Percentiles rank a stretch among this genome's conserved stretches.
phyloP scores from a whole-genome alignment of 2,113 vertebrate genomes.

The Sceloporus undulatus region DNA sequence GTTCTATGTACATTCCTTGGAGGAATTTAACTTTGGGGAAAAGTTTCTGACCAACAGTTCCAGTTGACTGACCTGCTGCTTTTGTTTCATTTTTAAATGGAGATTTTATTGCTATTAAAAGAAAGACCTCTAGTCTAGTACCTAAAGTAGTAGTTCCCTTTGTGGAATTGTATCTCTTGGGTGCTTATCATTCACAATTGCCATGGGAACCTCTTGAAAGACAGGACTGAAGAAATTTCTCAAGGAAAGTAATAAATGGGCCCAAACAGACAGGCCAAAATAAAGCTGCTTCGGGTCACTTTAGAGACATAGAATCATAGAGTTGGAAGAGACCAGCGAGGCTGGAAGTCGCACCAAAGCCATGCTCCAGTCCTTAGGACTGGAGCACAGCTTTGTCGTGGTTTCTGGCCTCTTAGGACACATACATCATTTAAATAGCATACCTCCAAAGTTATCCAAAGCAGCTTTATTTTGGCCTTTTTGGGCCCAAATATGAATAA shows the following conservation, averaged over 20 bases:
- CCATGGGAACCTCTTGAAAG: neutral
- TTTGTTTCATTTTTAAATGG: neutral
- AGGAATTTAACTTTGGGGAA: conserved; percentile 4
- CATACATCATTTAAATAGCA: no score
- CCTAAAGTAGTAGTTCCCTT: neutral
- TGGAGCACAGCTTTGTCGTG: no score
- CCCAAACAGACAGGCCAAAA: no score
- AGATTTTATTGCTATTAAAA: neutral
- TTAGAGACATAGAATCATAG: no score
- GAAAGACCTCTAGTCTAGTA: neutral
- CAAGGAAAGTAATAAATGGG: neutral
- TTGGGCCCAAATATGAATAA: neutral
- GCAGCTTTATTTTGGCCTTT: no score
- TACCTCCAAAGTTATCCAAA: no score
- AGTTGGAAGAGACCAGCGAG: no score
- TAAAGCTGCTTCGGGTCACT: no score
- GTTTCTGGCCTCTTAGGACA: no score
- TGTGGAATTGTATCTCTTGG: neutral
- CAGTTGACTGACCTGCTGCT: neutral
- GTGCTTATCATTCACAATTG: neutral
- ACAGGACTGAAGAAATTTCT: neutral
- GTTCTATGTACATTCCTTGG: conserved; percentile 9
- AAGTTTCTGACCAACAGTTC: conserved; percentile 12
- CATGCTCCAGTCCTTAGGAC: no score
- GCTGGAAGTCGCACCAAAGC: no score